Evolutionary conservation across 2,113 vertebrate genomes (phyloP).

Genomic region (Atlantisia rogersi): DNA sequence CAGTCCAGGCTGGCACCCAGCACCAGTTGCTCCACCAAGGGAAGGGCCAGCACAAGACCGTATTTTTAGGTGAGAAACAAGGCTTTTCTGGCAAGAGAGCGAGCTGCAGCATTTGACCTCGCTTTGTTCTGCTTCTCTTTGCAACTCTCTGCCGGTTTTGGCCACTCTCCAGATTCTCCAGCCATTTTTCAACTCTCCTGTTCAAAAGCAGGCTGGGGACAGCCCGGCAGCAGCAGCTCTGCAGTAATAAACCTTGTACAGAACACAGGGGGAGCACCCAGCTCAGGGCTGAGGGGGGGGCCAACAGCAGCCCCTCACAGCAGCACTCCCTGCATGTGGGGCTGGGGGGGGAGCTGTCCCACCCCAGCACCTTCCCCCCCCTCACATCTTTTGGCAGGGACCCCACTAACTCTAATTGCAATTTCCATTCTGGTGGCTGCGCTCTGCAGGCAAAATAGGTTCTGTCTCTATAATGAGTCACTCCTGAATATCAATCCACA

Average conservation of each 20-base stretch:
- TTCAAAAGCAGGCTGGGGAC: background rate
- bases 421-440: slow-evolving; percentile 61
- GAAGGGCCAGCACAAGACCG: background rate
- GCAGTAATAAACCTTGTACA: fast-evolving
- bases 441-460: slow-evolving; percentile 54
- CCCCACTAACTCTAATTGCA: slow-evolving; percentile 41
- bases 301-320: fast-evolving
- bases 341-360: background rate
- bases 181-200: background rate
- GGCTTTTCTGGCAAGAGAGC: background rate
- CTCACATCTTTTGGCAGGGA: background rate
- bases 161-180: slow-evolving; percentile 35
- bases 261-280: background rate
- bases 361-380: background rate
- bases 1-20: fast-evolving
- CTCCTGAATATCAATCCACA: slow-evolving; percentile 62
- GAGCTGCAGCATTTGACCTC: background rate
- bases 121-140: slow-evolving; percentile 36
- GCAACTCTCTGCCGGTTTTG: background rate
- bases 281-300: background rate
- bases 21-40: background rate
- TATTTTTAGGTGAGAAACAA: background rate
- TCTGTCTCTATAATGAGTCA: slow-evolving; percentile 65
- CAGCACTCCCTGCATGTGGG: background rate
- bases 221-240: background rate